phyloP scores from a whole-genome alignment of 2,113 vertebrate species.

The Catharus bicknelli region DNA sequence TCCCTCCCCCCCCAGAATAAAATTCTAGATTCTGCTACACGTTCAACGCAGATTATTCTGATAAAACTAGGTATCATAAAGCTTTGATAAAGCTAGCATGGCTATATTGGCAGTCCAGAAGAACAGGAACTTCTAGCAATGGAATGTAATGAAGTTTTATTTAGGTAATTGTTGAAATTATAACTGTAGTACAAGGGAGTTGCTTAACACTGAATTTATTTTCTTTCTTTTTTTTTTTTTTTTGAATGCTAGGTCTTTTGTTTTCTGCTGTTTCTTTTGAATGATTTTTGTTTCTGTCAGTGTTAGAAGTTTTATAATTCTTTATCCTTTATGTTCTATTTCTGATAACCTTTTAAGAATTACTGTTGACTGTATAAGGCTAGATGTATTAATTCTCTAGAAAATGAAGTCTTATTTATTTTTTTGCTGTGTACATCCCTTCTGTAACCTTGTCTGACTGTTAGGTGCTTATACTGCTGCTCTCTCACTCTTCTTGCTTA shows the following conservation, averaged over 20 bases:
- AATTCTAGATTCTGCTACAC: background rate
- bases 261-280: background rate
- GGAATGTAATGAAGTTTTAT: background rate
- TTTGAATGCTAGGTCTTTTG: background rate
- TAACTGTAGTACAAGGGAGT: background rate
- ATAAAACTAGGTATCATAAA: background rate
- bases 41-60: background rate
- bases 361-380: background rate
- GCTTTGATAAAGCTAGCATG: too few relatives aligned
- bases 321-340: background rate
- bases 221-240: background rate
- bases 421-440: background rate
- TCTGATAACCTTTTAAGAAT: background rate
- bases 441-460: background rate
- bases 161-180: background rate
- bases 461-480: background rate
- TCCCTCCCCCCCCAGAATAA: fast-evolving
- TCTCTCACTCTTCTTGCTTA: background rate
- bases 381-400: background rate
- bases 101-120: background rate
- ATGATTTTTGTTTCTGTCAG: background rate
- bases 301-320: background rate
- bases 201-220: background rate
- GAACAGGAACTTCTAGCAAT: background rate
- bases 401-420: background rate